phyloP scores from a whole-genome alignment of 2,113 vertebrate species.

The Zosterops lateralis region DNA sequence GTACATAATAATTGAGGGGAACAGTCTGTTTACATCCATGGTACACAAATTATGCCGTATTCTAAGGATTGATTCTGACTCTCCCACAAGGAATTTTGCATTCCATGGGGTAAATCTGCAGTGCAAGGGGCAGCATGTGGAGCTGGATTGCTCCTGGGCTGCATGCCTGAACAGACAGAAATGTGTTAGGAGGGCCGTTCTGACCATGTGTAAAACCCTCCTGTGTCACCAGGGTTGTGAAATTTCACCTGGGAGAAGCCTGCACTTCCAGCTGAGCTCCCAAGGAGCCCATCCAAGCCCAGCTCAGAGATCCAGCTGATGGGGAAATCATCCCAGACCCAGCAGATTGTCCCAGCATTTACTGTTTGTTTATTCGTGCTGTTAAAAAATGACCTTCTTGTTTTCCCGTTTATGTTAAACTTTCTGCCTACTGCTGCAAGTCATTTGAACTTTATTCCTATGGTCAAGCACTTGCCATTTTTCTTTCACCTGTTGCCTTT shows the following conservation, averaged over 20 bases:
- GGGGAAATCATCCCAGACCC: neutral
- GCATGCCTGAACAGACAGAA: neutral
- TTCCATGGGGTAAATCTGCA: neutral
- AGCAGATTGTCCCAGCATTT: neutral
- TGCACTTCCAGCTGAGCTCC: neutral
- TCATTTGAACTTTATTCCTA: neutral
- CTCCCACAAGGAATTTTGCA: neutral
- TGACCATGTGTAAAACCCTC: neutral
- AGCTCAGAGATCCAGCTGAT: neutral
- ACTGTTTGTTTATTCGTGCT: neutral
- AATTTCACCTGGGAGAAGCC: neutral
- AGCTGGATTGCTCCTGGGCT: neutral
- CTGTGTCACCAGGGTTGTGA: neutral
- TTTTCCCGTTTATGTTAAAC: neutral
- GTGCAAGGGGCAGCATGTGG: neutral
- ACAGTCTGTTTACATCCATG: no score
- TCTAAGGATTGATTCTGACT: neutral
- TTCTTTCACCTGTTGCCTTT: neutral
- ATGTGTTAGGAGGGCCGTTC: fast-evolving
- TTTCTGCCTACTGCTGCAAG: neutral
- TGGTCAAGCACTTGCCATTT: neutral
- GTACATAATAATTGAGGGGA: fast-evolving
- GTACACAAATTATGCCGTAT: fast-evolving
- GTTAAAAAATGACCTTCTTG: neutral
- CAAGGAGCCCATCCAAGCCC: neutral